Evolutionary conservation across 2,797 vertebrate genomes (phyloP).

Genomic region (Coregonus suidteri): DNA sequence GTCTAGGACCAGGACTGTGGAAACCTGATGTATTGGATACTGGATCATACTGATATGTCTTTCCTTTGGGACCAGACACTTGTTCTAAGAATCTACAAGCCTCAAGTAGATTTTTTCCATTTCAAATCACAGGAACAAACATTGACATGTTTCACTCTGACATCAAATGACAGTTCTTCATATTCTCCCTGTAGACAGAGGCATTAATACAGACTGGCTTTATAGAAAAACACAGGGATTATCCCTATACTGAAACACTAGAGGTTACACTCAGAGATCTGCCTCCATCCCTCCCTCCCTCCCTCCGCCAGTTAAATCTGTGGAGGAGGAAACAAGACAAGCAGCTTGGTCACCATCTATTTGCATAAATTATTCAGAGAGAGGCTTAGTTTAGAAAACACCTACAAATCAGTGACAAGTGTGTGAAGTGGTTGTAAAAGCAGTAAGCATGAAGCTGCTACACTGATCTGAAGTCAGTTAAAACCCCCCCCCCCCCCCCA

Average conservation of each 20-base stretch:
- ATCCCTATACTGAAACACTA: constrained; percentile 30
- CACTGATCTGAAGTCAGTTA: neutral
- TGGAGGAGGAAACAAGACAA: neutral
- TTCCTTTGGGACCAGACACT: neutral
- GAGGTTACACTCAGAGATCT: too few species aligned
- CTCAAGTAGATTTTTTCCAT: constrained; percentile 9
- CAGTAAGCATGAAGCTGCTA: neutral
- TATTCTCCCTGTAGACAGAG: constrained; percentile 30
- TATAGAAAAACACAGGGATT: constrained; percentile 46
- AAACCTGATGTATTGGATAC: too few species aligned
- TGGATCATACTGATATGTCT: neutral
- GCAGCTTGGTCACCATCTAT: neutral
- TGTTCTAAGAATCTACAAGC: constrained; percentile 24
- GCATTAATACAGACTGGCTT: constrained; percentile 48
- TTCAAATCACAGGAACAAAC: constrained; percentile 49
- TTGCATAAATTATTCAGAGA: neutral
- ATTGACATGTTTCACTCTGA: constrained; percentile 40
- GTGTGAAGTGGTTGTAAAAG: neutral
- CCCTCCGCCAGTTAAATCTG: neutral
- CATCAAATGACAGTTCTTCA: constrained; percentile 16
- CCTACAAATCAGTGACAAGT: neutral
- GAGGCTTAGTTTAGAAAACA: neutral
- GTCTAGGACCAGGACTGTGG: neutral
- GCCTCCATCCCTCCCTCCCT: too few species aligned
- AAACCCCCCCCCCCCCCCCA: too few species aligned